These are phyloP conservation scores for Ceratitis capitata DNA, from an alignment of 1,140 invertebrate species.

Conservation along the genomic window DNA sequence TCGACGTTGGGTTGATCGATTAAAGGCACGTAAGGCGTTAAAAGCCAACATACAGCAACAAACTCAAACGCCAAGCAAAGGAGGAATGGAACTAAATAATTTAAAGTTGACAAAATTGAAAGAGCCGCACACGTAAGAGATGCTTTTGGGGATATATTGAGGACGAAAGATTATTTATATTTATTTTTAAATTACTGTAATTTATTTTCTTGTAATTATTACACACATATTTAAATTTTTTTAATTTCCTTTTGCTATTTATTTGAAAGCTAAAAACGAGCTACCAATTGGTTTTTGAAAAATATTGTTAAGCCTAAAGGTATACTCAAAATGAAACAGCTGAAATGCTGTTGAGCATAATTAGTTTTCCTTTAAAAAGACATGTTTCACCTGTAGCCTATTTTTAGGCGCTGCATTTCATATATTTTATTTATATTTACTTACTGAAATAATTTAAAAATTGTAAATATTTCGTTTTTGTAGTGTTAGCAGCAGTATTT, in stretches of 20 bases:
- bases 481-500: not conserved
- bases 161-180: no score
- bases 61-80: not conserved
- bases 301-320: not conserved
- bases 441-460: not conserved
- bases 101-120: slow-evolving; percentile 15
- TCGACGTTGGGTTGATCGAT: slow-evolving; percentile 69
- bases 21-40: not conserved
- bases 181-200: no score
- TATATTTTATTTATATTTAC: not conserved
- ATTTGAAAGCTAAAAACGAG: not conserved
- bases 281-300: not conserved
- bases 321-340: not conserved
- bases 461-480: not conserved
- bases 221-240: no score
- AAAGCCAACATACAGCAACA: not conserved
- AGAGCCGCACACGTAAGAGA: slow-evolving; percentile 25
- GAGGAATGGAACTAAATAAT: not conserved
- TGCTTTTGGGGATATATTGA: no score
- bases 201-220: no score
- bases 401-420: not conserved
- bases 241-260: no score
- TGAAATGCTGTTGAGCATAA: no score
- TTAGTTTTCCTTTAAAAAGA: no score
- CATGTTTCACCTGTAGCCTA: not conserved